phyloP scores from a whole-genome alignment of 2,888 invertebrate species.

The Archips crataeganus region DNA sequence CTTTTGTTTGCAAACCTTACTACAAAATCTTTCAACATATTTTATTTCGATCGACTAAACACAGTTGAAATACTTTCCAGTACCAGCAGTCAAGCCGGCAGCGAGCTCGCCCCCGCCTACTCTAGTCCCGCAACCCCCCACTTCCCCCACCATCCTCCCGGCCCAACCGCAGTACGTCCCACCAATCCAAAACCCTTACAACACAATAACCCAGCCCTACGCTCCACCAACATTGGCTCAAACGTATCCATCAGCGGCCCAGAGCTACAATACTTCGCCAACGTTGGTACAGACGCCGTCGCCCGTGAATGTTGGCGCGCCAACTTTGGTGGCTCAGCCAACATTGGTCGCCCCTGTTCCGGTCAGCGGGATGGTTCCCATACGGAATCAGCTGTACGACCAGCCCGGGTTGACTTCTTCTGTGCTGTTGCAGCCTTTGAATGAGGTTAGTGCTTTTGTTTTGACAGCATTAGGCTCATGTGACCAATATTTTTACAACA shows the following conservation, averaged over 20 bases:
- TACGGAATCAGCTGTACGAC: slow-evolving; percentile 75
- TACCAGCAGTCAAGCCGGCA: slow-evolving; percentile 57
- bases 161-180: neutral
- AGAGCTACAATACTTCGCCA: slow-evolving; percentile 44
- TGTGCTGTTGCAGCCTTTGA: slow-evolving; percentile 75
- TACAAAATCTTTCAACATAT: too few relatives aligned
- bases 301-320: slow-evolving; percentile 40
- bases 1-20: too few relatives aligned
- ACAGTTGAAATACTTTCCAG: slow-evolving; percentile 54
- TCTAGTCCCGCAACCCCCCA: slow-evolving; percentile 47
- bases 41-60: too few relatives aligned
- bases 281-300: slow-evolving; percentile 50
- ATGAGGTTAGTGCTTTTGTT: slow-evolving; percentile 66
- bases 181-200: neutral
- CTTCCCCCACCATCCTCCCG: slow-evolving; percentile 38
- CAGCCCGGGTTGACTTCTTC: slow-evolving; percentile 75
- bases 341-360: slow-evolving; percentile 55
- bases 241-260: slow-evolving; percentile 36
- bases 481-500: too few relatives aligned
- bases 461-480: too few relatives aligned
- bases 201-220: slow-evolving; percentile 25
- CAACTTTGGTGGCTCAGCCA: slow-evolving; percentile 52
- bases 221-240: slow-evolving; percentile 49
- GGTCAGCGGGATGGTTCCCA: slow-evolving; percentile 75
- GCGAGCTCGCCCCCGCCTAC: slow-evolving; percentile 57